Conservation (phyloP, 2,113 vertebrate genomes). For the Corythaeola cristata region DNA sequence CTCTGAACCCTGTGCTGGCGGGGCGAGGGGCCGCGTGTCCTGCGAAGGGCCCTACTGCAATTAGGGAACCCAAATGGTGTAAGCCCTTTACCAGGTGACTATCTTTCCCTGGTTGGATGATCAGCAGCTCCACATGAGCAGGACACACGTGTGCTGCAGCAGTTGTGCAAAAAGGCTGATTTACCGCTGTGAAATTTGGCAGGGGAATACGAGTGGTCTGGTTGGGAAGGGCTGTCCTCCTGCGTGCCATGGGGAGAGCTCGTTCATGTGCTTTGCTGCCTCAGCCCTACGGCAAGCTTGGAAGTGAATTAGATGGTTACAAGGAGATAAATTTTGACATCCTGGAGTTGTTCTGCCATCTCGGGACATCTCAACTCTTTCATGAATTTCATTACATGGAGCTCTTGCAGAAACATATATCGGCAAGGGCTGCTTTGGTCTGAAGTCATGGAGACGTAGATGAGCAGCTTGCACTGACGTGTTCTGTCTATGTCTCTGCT, state of each 20-base stretch:
- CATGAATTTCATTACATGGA: background rate
- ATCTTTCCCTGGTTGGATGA: background rate
- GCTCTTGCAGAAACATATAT: background rate
- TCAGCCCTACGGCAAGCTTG: background rate
- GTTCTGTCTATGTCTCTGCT: background rate
- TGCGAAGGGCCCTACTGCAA: background rate
- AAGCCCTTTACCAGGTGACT: background rate
- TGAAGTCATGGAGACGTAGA: background rate
- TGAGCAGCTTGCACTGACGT: background rate
- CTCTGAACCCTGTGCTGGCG: background rate
- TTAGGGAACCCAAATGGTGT: too few species aligned
- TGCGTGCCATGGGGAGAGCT: rapidly evolving
- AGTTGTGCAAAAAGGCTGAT: background rate
- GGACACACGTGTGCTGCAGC: rapidly evolving
- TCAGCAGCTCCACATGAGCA: background rate
- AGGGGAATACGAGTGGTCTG: background rate
- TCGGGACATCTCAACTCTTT: background rate
- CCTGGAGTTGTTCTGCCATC: background rate
- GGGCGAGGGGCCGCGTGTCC: background rate
- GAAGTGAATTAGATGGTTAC: background rate
- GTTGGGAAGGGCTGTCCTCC: background rate
- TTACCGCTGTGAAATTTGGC: background rate
- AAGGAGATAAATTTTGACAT: background rate
- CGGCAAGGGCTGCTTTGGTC: background rate
- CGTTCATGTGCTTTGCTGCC: background rate